Base-by-base conservation (phyloP, 2,113 vertebrate genomes). In the Aramus guarauna region DNA sequence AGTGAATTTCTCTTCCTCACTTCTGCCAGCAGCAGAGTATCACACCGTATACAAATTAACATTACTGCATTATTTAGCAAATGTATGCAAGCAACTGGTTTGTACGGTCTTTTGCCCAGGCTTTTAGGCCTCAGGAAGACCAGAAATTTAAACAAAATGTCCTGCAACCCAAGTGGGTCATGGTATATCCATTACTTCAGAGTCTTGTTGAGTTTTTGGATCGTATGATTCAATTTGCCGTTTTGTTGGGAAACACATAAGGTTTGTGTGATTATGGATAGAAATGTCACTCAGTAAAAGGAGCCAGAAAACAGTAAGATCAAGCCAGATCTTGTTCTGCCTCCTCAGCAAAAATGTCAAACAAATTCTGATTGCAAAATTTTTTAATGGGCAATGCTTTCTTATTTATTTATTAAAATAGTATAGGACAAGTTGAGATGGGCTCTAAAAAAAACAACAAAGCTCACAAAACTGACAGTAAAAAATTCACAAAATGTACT, bases 271-370 rank as follows among this genome's bases (percentile, higher is more conserved):
- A 64, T n/a, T 88, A 73, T 67, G 63, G 32, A 47, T 47, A 43
- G 59, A 85, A 90, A 53, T 74, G 36, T 86, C 87, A 84, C 60
- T 92, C 20, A 1, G 50, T 53, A 85, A 88, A 81, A 90, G 22
- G 10, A 96, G 43, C 2, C 58, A 90, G 67, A 60, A 82, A 88
- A 68, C 22, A 85, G 27, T 36, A 86, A 41, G 27, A 67, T 68
- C 84, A 97, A 93, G 75, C 29, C 53, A 94, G 34, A 71, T 94
- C 68, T 94, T 94, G 72, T 86, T 94, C 64, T 95, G 75, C 72
- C 55, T 94, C 32, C 37, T 95, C 93, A 96, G 86, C 72, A 94
- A 94, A 96, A 97, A 91, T 78, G 62, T 77, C 47, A 92, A 84
- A 58, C 17, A 29, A 71, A 76, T 92, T 94, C 69, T 82, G 29